Percentiles rank a stretch among this genome's conserved stretches.
phyloP scores from a whole-genome alignment of 2,797 vertebrate genomes.

The Sebastes minor region DNA sequence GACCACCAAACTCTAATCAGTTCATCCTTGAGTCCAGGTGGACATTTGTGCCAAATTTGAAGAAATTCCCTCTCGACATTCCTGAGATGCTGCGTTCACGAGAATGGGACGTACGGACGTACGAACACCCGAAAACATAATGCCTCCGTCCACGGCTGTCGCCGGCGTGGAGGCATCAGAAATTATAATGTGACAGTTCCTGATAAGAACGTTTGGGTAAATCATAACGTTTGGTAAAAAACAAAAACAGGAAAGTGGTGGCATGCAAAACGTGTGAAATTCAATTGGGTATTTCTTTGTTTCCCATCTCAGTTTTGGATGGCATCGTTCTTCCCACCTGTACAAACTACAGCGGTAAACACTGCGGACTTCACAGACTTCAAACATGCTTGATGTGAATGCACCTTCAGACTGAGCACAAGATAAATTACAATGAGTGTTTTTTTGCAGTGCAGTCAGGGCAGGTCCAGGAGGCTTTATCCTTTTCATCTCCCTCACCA shows the following conservation, averaged over 20 bases:
- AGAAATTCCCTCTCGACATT: no score
- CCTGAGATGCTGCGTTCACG: no score
- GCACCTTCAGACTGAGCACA: not conserved
- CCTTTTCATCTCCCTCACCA: constrained; percentile 63
- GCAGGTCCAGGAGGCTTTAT: constrained; percentile 49
- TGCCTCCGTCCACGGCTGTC: no score
- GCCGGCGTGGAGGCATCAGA: no score
- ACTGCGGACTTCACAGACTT: constrained; percentile 5
- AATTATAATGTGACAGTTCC: not conserved
- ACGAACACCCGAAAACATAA: no score
- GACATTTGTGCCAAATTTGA: no score
- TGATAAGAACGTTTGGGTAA: not conserved
- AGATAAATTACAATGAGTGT: constrained; percentile 13
- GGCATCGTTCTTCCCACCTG: not conserved
- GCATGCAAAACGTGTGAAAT: not conserved
- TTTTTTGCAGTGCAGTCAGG: constrained; percentile 48
- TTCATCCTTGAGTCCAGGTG: no score
- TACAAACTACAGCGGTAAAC: not conserved
- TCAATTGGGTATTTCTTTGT: not conserved
- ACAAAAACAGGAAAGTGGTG: not conserved
- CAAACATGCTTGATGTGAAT: not conserved
- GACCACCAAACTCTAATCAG: no score
- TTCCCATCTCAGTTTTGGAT: not conserved
- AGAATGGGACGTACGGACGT: no score
- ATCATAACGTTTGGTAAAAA: no score